These are phyloP conservation scores for Danio aesculapii DNA, from an alignment of 2,797 vertebrate species.

Conservation along the genomic window DNA sequence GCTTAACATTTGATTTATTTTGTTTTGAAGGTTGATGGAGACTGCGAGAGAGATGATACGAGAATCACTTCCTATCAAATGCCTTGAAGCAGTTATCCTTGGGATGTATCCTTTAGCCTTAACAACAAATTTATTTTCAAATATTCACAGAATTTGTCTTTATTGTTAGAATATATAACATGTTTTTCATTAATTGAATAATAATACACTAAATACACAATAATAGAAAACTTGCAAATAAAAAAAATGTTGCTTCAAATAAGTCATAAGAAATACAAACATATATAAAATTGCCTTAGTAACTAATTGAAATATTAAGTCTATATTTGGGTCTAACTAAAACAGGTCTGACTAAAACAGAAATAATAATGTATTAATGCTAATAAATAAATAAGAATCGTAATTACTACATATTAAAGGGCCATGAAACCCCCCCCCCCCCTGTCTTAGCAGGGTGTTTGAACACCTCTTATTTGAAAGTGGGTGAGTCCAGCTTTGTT, in stretches of 20 bases:
- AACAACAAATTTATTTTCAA: background rate
- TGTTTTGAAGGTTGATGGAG: constrained; percentile 90
- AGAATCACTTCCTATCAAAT: constrained; percentile 98
- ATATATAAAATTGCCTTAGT: background rate
- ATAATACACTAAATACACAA: background rate
- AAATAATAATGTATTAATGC: background rate
- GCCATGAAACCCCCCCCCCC: too few species aligned
- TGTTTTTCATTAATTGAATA: background rate
- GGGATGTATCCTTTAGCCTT: constrained; percentile 93
- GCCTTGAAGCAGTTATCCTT: constrained; percentile 97
- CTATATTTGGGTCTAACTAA: background rate
- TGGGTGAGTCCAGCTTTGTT: too few species aligned
- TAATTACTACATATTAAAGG: too few species aligned
- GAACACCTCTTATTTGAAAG: too few species aligned
- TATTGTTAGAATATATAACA: background rate
- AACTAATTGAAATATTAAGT: too few species aligned
- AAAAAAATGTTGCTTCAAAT: background rate
- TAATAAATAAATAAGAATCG: too few species aligned
- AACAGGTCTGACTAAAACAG: background rate
- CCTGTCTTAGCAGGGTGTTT: too few species aligned
- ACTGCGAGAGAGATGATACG: constrained; percentile 96
- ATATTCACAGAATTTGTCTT: too few species aligned
- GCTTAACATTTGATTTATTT: too few species aligned
- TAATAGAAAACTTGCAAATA: background rate
- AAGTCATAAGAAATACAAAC: background rate